These are phyloP conservation scores for Colletes collaris DNA, from an alignment of 2,888 invertebrate species.

Conservation along the genomic window DNA sequence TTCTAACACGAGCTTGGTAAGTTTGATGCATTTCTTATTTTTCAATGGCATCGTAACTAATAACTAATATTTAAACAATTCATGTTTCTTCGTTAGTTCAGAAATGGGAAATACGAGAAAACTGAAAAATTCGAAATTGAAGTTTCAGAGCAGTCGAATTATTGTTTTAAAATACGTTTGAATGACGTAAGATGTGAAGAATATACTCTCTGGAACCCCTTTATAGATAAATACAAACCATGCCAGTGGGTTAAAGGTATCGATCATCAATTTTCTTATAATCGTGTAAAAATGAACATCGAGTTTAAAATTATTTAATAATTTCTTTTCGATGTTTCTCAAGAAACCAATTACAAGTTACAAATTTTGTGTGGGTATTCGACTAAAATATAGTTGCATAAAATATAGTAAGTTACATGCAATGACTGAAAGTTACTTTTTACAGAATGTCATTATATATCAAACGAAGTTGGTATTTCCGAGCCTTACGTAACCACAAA, in stretches of 20 bases:
- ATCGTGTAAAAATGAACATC: no score
- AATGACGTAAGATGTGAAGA: constrained; percentile 62
- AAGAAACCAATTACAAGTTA: no score
- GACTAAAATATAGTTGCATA: no score
- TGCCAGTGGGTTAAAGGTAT: constrained; percentile 61
- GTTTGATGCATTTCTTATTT: constrained; percentile 2
- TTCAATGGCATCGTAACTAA: background rate
- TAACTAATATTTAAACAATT: background rate
- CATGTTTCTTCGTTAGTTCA: background rate
- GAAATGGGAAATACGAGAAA: background rate
- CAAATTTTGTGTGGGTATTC: background rate
- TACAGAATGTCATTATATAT: constrained; percentile 11
- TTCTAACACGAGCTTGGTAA: constrained; percentile 18
- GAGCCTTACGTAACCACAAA: background rate
- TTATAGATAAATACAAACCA: background rate
- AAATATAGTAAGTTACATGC: background rate
- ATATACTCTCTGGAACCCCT: constrained; percentile 64
- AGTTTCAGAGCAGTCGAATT: constrained; percentile 29
- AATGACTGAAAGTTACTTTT: background rate
- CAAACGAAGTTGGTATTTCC: background rate
- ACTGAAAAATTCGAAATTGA: constrained; percentile 40
- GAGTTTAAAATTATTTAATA: no score
- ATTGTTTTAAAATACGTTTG: constrained; percentile 55
- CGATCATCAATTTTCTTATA: no score
- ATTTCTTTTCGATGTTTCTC: no score